Evolutionary conservation across 2,888 invertebrate genomes (phyloP).

Genomic region (Polylopha cassiicola): DNA sequence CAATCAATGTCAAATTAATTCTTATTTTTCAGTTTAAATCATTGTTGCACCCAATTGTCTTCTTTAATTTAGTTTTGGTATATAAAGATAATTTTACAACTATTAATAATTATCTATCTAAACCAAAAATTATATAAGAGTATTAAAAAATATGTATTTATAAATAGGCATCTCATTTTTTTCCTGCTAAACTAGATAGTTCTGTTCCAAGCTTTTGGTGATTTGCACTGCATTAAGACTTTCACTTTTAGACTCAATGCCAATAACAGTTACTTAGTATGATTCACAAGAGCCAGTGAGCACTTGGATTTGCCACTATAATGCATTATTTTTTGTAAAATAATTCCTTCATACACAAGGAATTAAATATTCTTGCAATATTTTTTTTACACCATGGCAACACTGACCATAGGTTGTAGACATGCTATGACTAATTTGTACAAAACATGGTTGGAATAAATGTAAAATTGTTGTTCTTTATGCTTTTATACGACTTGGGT

Average conservation of each 20-base stretch:
- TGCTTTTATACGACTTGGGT: slow-evolving; percentile 18
- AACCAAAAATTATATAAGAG: no score
- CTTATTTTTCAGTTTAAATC: no score
- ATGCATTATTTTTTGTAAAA: slow-evolving; percentile 13
- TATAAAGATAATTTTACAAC: no score
- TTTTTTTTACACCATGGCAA: slow-evolving; percentile 16
- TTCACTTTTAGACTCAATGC: slow-evolving; percentile 74
- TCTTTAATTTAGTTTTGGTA: no score
- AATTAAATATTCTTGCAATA: slow-evolving; percentile 6
- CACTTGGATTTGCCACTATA: slow-evolving; percentile 7
- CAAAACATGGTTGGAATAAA: slow-evolving; percentile 21
- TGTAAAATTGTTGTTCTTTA: slow-evolving; percentile 14
- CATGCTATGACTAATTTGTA: slow-evolving; percentile 17
- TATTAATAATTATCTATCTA: no score
- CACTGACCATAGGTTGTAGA: slow-evolving; percentile 21
- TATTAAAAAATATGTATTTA: no score
- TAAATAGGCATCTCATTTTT: slow-evolving; percentile 27
- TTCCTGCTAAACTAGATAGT: slow-evolving; percentile 41
- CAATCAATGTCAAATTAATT: no score
- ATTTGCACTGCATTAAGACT: slow-evolving; percentile 57
- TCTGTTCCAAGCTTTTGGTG: slow-evolving; percentile 51
- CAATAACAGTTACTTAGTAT: slow-evolving; percentile 56
- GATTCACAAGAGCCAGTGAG: slow-evolving; percentile 49
- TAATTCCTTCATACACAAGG: slow-evolving; percentile 6
- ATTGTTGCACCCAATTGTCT: no score